These are phyloP conservation scores for Neotoma lepida DNA, from an alignment of 2,113 vertebrate species.

Conservation along the genomic window DNA sequence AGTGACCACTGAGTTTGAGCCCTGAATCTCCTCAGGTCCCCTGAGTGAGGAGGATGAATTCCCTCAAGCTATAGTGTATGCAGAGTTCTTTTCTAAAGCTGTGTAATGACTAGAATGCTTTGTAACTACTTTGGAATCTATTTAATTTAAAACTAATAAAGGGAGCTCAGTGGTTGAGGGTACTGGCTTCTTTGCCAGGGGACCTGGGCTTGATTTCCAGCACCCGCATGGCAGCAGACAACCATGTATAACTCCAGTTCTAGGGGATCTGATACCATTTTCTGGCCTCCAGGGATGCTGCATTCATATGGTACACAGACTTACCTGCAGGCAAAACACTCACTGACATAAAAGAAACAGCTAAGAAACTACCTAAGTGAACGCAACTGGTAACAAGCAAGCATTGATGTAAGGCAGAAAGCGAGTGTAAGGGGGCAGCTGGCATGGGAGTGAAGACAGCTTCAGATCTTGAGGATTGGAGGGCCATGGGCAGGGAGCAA, in stretches of 20 bases:
- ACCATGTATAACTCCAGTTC: background rate
- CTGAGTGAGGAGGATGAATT: background rate
- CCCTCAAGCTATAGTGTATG: background rate
- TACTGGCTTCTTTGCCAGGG: background rate
- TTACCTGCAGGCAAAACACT: no score
- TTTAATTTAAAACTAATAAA: constrained; percentile 41
- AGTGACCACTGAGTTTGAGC: background rate
- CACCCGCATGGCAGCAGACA: background rate
- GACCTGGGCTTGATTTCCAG: background rate
- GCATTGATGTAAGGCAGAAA: background rate
- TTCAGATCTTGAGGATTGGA: background rate
- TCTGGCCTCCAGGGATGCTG: background rate
- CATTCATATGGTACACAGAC: no score
- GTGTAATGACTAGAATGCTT: background rate
- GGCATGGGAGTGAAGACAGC: background rate
- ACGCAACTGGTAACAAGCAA: background rate
- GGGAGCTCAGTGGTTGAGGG: background rate
- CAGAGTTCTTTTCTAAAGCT: background rate
- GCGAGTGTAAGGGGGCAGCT: background rate
- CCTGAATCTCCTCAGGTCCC: background rate
- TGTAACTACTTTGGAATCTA: background rate
- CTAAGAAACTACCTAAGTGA: background rate
- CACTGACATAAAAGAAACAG: background rate
- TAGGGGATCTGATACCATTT: background rate
- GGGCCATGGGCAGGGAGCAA: background rate